Evolutionary conservation across 2,888 invertebrate genomes (phyloP).

Genomic region (Octonoba sinensis): DNA sequence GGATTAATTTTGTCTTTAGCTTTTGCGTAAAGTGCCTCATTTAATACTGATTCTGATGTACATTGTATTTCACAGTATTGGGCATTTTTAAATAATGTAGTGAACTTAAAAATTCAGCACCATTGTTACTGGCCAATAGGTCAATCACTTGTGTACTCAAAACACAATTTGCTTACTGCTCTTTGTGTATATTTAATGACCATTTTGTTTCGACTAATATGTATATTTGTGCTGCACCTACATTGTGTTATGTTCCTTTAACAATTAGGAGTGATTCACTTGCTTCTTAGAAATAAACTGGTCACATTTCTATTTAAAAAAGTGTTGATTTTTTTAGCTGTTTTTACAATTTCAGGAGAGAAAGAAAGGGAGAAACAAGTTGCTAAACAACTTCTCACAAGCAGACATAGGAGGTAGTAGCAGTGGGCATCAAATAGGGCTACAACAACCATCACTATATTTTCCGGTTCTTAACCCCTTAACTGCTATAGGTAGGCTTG

Average conservation of each 20-base stretch:
- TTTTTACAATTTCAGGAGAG: no score
- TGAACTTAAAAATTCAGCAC: slow-evolving; percentile 30
- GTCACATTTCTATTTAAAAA: slow-evolving; percentile 62
- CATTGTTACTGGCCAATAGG: slow-evolving; percentile 47
- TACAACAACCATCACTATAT: no score
- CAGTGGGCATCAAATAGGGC: no score
- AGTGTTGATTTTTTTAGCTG: neutral
- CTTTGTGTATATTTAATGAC: slow-evolving; percentile 53
- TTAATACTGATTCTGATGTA: slow-evolving; percentile 45
- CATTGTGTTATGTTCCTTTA: slow-evolving; percentile 61
- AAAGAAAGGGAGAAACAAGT: no score
- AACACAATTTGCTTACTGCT: slow-evolving; percentile 32
- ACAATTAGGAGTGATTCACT: slow-evolving; percentile 52
- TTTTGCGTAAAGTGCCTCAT: slow-evolving; percentile 54
- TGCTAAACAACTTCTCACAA: no score
- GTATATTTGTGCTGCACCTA: slow-evolving; percentile 61
- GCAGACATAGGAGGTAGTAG: no score
- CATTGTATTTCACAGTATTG: slow-evolving; percentile 48
- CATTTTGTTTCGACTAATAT: slow-evolving; percentile 46
- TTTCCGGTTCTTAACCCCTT: no score
- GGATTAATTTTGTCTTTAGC: neutral
- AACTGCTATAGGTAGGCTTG: no score
- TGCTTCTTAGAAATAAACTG: slow-evolving; percentile 61
- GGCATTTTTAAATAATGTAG: slow-evolving; percentile 47
- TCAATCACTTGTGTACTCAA: slow-evolving; percentile 43